Conservation (phyloP, 2,888 invertebrate genomes). For the Hypolimnas misippus region DNA sequence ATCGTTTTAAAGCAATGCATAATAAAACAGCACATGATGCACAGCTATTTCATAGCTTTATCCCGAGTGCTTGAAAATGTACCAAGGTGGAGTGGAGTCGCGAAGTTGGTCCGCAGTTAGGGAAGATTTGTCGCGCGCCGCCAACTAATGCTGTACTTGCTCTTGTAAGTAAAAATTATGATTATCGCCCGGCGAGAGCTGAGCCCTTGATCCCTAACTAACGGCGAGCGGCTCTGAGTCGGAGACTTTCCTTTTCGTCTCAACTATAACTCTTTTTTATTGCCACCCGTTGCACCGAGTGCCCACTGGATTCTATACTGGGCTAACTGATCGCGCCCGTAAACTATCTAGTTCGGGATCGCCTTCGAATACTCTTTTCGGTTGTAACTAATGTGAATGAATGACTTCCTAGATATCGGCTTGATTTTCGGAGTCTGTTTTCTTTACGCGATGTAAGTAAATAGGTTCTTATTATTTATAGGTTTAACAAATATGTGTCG, state of each 20-base stretch:
- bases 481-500: no score
- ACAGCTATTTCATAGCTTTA: slow-evolving; percentile 32
- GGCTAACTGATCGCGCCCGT: slow-evolving; percentile 50
- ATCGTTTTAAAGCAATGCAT: slow-evolving; percentile 12
- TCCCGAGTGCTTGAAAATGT: slow-evolving; percentile 36
- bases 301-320: slow-evolving; percentile 74
- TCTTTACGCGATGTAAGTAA: not conserved
- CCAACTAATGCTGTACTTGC: slow-evolving; percentile 75
- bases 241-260: slow-evolving; percentile 81
- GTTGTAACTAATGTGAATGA: slow-evolving; percentile 27
- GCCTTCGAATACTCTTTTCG: slow-evolving; percentile 40
- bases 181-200: slow-evolving; percentile 79
- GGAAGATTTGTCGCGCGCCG: slow-evolving; percentile 79
- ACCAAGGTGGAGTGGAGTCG: slow-evolving; percentile 61
- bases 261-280: slow-evolving; percentile 85
- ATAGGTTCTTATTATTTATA: no score
- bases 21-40: slow-evolving; percentile 26
- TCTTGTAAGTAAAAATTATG: slow-evolving; percentile 84
- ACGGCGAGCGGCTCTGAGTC: slow-evolving; percentile 69
- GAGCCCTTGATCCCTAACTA: slow-evolving; percentile 82
- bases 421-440: slow-evolving; percentile 19
- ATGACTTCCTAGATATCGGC: slow-evolving; percentile 15
- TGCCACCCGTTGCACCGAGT: slow-evolving; percentile 69
- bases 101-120: slow-evolving; percentile 80
- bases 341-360: slow-evolving; percentile 40